phyloP scores from a whole-genome alignment of 1,140 invertebrate species.

The Drosophila lacteicornis region DNA sequence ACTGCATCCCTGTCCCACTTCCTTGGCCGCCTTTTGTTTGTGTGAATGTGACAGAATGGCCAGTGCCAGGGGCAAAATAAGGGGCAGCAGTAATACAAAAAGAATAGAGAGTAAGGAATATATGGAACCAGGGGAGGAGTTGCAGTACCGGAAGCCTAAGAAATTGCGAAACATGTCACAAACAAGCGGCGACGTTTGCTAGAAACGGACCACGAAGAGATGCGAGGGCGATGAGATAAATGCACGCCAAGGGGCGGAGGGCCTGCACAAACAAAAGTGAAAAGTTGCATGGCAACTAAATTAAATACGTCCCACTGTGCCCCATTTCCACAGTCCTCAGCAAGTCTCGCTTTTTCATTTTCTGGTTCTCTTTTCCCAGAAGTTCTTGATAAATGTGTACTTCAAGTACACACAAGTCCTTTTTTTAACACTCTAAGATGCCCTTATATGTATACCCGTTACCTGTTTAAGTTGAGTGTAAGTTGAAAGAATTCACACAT shows the following conservation, averaged over 20 bases:
- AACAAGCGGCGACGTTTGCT: conserved; percentile 19
- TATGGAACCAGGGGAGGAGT: conserved; percentile 11
- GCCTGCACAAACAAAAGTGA: conserved; percentile 22
- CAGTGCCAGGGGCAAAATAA: conserved; percentile 29
- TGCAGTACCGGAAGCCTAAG: conserved; percentile 52
- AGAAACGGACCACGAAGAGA: conserved; percentile 18
- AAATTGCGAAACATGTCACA: conserved; percentile 60
- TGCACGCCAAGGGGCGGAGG: neutral
- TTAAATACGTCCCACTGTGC: conserved; percentile 28
- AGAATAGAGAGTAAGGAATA: conserved; percentile 6
- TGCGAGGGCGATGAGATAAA: conserved; percentile 11
- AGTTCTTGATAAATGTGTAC: conserved; percentile 11
- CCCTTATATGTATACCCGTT: neutral
- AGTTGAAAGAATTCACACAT: neutral
- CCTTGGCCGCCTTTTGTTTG: conserved; percentile 7
- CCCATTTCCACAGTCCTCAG: conserved; percentile 18
- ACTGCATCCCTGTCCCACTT: conserved; percentile 25
- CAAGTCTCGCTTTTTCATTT: conserved; percentile 9
- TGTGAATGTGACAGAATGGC: conserved; percentile 25
- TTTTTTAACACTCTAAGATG: no score
- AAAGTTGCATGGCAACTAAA: conserved; percentile 50
- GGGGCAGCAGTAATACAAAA: conserved; percentile 16
- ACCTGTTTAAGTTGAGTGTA: neutral
- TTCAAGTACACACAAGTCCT: neutral
- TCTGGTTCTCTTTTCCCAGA: neutral